These are phyloP conservation scores for Sarcophaga variegata DNA, from an alignment of 2,888 invertebrate genomes.

Conservation along the genomic window DNA sequence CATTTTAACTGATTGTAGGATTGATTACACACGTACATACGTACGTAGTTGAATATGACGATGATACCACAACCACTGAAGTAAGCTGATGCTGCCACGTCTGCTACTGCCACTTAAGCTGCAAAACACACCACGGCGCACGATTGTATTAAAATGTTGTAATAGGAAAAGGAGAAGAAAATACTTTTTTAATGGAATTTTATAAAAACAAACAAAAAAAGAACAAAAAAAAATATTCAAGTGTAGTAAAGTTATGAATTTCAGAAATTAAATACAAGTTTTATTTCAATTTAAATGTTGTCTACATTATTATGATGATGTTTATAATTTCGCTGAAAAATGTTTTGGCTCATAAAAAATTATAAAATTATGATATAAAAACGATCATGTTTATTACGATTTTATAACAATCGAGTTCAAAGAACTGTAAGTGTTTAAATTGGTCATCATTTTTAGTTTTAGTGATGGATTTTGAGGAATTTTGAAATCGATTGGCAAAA, in stretches of 20 bases:
- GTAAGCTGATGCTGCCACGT: constrained; percentile 14
- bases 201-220: no score
- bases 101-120: constrained; percentile 37
- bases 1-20: constrained; percentile 6
- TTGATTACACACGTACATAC: background rate
- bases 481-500: no score
- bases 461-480: no score
- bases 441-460: no score
- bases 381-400: no score
- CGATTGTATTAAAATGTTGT: constrained; percentile 45
- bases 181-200: constrained; percentile 22
- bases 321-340: background rate
- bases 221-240: no score
- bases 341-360: no score
- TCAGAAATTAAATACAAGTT: background rate
- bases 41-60: background rate
- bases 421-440: no score
- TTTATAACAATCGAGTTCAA: no score
- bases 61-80: background rate
- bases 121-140: background rate
- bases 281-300: background rate
- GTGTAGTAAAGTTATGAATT: background rate
- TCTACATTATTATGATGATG: background rate
- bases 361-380: no score
- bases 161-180: constrained; percentile 40